Evolutionary conservation across 2,113 vertebrate species (phyloP), one percentile per base, ranked within the genome.

Genomic region (Crotophaga sulcirostris): DNA sequence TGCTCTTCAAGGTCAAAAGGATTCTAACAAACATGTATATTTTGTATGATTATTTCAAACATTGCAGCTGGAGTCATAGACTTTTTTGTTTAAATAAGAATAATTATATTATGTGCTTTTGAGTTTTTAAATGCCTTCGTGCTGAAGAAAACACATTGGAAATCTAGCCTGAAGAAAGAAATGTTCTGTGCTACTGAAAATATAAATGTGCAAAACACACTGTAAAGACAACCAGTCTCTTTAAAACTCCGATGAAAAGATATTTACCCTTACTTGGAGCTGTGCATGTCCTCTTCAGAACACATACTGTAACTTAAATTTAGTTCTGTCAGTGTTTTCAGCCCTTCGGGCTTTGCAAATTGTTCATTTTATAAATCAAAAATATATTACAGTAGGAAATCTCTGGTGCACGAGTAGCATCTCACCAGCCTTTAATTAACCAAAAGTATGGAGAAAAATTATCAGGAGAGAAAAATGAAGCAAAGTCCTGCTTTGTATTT

Each of bases 11-110:
- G 97, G 98, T 97, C 97, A 97, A 98, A 98, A 95, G 97, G 97
- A 98, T 98, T 98, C 97, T 97, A 98, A 97, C 97, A 96, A 95
- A 97, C 97, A 96, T 98, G 98, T 99, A 98, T 98, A 98, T 98
- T 99, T 99, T 99, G 98, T 99, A 99, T 98, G 97, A 98, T 98
- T 97, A 97, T 97, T 97, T 97, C 94, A 96, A 96, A 95, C 95
- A 97, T 97, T 98, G 96, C 95, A 97, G 76, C 84, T 97, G 97
- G 97, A 97, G 93, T 98, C 85, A 96, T 98, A 98, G 96, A 97
- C 45, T 94, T 97, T 76, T 97, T 96, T 96, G 97, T 98, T 98
- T 97, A 96, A 97, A 94, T 96, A 84, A 97, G 63, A 95, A 95
- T 96, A 94, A 96, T 96, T 95, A 93, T 94, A 84, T 97, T 96